phyloP scores from a whole-genome alignment of 2,113 vertebrate genomes.

The Crotophaga sulcirostris region DNA sequence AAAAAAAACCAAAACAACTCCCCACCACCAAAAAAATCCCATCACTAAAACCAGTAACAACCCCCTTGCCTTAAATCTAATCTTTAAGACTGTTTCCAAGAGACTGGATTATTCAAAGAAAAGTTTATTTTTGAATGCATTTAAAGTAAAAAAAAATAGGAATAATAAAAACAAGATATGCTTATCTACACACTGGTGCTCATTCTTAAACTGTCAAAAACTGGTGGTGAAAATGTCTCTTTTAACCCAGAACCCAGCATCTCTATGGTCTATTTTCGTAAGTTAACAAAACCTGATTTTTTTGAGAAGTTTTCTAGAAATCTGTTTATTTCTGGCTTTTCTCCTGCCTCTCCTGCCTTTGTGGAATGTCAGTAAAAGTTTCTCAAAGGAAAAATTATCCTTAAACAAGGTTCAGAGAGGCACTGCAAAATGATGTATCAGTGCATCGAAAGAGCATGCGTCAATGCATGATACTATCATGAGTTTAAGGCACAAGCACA shows the following conservation, averaged over 20 bases:
- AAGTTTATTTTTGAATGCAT: not conserved
- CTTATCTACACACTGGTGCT: accelerated
- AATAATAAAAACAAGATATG: not conserved
- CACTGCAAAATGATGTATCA: not conserved
- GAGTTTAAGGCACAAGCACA: not conserved
- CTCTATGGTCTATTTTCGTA: not conserved
- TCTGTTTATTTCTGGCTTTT: not conserved
- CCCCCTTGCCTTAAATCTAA: not conserved
- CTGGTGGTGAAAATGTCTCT: not conserved
- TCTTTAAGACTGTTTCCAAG: not conserved
- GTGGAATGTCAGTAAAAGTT: not conserved
- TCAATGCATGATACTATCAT: not conserved
- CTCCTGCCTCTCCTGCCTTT: not conserved
- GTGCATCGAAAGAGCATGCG: not conserved
- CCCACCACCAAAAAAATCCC: not conserved
- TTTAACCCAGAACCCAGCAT: accelerated
- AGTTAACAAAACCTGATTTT: not conserved
- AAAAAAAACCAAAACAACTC: not conserved
- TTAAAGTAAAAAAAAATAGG: not conserved
- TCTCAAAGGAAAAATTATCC: not conserved
- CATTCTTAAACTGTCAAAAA: not conserved
- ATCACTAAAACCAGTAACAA: not conserved
- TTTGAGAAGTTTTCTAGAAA: not conserved
- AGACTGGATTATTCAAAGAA: not conserved
- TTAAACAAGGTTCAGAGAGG: not conserved